These are phyloP conservation scores for Mesaphorura yosii DNA, from an alignment of 1,140 invertebrate species.

Conservation along the genomic window DNA sequence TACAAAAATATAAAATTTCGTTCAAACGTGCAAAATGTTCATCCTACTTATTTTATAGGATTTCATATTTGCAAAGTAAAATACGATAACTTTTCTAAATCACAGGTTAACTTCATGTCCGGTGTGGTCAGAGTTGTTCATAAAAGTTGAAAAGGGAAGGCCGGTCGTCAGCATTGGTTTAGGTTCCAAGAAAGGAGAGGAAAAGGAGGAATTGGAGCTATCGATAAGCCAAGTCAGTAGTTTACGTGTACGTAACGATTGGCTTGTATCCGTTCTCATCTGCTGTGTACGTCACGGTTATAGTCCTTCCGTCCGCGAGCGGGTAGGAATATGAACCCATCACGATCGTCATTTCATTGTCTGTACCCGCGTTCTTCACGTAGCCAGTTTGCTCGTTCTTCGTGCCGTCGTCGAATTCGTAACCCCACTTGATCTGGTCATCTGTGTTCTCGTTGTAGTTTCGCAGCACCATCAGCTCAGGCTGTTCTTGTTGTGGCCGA, in stretches of 20 bases:
- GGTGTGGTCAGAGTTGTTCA: too few relatives aligned
- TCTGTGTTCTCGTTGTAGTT: too few relatives aligned
- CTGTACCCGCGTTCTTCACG: constrained; percentile 50
- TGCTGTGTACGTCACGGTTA: not conserved
- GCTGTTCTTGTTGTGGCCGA: too few relatives aligned
- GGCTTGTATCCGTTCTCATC: constrained; percentile 52
- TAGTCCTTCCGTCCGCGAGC: not conserved
- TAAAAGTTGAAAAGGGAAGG: not conserved
- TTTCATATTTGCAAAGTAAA: too few relatives aligned
- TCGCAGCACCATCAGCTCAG: too few relatives aligned
- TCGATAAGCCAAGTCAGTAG: too few relatives aligned
- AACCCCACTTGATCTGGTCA: too few relatives aligned
- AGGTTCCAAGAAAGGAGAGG: not conserved
- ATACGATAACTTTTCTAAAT: too few relatives aligned
- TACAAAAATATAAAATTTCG: too few relatives aligned
- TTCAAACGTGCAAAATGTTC: too few relatives aligned
- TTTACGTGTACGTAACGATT: not conserved
- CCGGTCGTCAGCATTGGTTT: not conserved
- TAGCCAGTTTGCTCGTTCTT: constrained; percentile 58
- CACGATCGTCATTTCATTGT: constrained; percentile 55
- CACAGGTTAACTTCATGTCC: too few relatives aligned
- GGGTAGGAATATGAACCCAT: constrained; percentile 56
- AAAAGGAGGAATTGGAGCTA: not conserved
- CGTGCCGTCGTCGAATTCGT: constrained; percentile 36
- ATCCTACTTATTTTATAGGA: too few relatives aligned